phyloP scores from a whole-genome alignment of 2,113 vertebrate genomes.

The Gopherus evgoodei region DNA sequence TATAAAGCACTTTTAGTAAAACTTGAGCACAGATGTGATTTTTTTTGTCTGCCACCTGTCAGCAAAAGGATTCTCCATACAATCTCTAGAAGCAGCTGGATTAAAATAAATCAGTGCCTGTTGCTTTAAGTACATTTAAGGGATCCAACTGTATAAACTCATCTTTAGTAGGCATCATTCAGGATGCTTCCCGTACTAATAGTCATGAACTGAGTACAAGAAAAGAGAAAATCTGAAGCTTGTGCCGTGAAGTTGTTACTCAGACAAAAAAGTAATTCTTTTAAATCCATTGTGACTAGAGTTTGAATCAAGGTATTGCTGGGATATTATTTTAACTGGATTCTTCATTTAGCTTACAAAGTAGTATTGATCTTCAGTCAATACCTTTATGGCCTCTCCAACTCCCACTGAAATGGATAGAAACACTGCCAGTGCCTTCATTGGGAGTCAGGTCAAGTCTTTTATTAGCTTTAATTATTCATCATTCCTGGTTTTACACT shows the following conservation, averaged over 20 bases:
- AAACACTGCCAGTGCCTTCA: not conserved
- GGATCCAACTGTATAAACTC: conserved; percentile 17
- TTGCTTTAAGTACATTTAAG: conserved; percentile 47
- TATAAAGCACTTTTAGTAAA: conserved; percentile 65
- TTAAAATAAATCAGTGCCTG: conserved; percentile 46
- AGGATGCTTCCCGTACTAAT: not conserved
- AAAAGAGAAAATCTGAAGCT: not conserved
- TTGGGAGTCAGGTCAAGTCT: not conserved
- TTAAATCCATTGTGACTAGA: not conserved
- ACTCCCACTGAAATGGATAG: not conserved
- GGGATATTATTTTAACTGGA: not conserved
- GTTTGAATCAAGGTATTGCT: not conserved
- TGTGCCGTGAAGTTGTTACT: not conserved
- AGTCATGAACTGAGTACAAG: conserved; percentile 11
- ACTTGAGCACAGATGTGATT: conserved; percentile 40
- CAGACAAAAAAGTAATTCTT: not conserved
- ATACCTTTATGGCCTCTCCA: not conserved
- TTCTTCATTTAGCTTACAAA: not conserved
- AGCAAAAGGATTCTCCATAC: conserved; percentile 43
- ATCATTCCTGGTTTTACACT: not conserved
- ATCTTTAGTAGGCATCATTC: conserved; percentile 22
- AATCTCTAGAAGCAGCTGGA: conserved; percentile 65
- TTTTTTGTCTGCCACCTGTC: conserved; percentile 44
- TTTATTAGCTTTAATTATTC: not conserved
- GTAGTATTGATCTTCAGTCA: not conserved